Base-by-base conservation (phyloP, 1,140 invertebrate species). In the Gonatopus flavifemur region DNA sequence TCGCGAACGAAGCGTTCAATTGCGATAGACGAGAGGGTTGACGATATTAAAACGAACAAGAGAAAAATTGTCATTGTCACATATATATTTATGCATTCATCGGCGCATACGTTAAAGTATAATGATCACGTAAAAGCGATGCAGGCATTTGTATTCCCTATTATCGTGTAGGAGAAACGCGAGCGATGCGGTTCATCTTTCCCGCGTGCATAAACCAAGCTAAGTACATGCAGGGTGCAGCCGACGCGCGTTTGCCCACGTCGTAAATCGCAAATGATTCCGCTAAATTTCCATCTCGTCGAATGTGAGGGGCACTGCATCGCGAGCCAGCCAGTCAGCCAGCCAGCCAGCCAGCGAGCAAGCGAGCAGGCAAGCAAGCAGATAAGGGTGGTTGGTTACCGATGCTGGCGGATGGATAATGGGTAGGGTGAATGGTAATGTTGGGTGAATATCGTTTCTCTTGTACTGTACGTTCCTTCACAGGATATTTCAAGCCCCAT, bases 211-310 rank as follows among this genome's bases (percentile, higher is more conserved):
- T 45, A 52, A 55, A 56, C 44, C 31, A 41, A 59, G 49, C 40
- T 61, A 61, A 59, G 59, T 59, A 36, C 32, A 38, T 19, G 13
- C 35, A 33, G 39, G 12, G 37, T 13, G 40, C 3, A 13, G 42
- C 7, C 19, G 40, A 35, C 39, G 40, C 43, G 48, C 49, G 44
- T 52, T 61, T 55, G 46, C 54, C 51, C 53, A 7, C 50, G 38
- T 59, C 55, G 57, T 64, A 67, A 64, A 61, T 68, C 56, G 65
- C 57, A 54, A 64, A 64, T 64, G 63, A 67, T 64, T 66, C 55
- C 65, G 66, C 62, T 62, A 61, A 70, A 69, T 70, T 69, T 70
- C 58, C 53, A 64, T 66, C 62, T 65, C 62, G 57, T 57, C 61
- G 62, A 60, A 61, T 46, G 51, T 43, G 48, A 55, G 38, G 30